Evolutionary conservation across 2,113 vertebrate species (phyloP).

Genomic region (Pelmatolapia mariae): DNA sequence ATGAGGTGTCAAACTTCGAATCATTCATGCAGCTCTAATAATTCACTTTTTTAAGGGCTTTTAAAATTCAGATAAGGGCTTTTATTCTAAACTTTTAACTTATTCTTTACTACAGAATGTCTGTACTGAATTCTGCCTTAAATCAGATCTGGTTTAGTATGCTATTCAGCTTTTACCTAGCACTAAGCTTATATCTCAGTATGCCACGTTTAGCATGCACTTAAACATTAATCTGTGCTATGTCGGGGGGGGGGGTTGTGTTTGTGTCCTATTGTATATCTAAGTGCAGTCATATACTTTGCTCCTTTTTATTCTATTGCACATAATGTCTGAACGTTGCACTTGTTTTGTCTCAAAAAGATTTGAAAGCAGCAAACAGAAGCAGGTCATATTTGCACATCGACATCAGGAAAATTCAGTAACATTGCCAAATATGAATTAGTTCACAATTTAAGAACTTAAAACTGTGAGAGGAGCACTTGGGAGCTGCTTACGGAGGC

Average conservation of each 20-base stretch:
- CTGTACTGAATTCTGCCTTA: slow-evolving; percentile 51
- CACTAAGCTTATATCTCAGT: slow-evolving; percentile 53
- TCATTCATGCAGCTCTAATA: neutral
- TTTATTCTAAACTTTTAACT: slow-evolving; percentile 21
- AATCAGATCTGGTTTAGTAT: slow-evolving; percentile 18
- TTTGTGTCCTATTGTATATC: slow-evolving; percentile 12
- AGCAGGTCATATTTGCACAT: slow-evolving; percentile 52
- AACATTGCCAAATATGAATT: slow-evolving; percentile 3
- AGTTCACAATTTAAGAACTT: neutral
- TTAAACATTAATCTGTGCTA: slow-evolving; percentile 53
- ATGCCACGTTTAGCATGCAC: slow-evolving; percentile 58
- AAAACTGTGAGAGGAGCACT: neutral
- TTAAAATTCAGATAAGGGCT: neutral
- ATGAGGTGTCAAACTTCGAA: neutral
- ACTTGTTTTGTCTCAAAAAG: slow-evolving; percentile 54
- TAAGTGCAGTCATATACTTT: slow-evolving; percentile 24
- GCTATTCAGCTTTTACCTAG: slow-evolving; percentile 35
- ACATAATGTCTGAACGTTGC: slow-evolving; percentile 61
- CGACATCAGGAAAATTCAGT: slow-evolving; percentile 5
- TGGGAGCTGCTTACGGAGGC: neutral
- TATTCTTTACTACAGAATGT: slow-evolving; percentile 28
- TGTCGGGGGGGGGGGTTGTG: neutral
- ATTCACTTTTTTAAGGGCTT: slow-evolving; percentile 10
- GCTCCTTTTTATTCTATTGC: slow-evolving; percentile 58
- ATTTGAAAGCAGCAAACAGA: slow-evolving; percentile 15